Conservation (phyloP, 2,797 vertebrate genomes). For the Vipera ursinii region DNA sequence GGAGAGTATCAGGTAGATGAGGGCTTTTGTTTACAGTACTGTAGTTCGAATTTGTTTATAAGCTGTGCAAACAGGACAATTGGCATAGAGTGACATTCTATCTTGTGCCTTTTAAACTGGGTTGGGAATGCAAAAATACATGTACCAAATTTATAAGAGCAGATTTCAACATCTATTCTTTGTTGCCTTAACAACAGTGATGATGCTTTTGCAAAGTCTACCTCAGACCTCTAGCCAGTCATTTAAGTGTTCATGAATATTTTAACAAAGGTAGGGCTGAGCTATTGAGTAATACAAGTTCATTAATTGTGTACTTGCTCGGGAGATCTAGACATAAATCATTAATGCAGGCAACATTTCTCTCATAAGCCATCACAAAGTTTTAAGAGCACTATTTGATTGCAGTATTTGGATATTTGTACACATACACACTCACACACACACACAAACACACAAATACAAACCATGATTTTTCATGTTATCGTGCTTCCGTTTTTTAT, state of each 20-base stretch:
- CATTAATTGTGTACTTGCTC: constrained; percentile 90
- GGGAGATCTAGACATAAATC: constrained; percentile 86
- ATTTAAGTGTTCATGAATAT: constrained; percentile 82
- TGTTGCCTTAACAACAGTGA: constrained; percentile 57
- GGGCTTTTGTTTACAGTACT: constrained; percentile 64
- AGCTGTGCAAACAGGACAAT: constrained; percentile 40
- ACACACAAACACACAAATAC: constrained; percentile 23
- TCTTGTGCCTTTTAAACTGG: constrained; percentile 38
- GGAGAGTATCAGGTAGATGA: constrained; percentile 75
- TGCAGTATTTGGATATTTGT: constrained; percentile 67
- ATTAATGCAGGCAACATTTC: constrained; percentile 89
- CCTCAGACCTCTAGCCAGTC: constrained; percentile 59
- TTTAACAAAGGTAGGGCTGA: constrained; percentile 82
- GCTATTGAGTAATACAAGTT: constrained; percentile 88
- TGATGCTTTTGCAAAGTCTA: constrained; percentile 36
- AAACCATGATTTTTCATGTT: constrained; percentile 66
- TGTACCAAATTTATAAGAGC: constrained; percentile 42
- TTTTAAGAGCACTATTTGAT: constrained; percentile 62
- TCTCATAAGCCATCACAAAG: constrained; percentile 69
- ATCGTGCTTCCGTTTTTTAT: constrained; percentile 71
- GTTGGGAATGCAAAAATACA: constrained; percentile 38
- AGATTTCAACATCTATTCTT: constrained; percentile 56
- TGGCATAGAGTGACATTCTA: constrained; percentile 31
- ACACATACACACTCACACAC: constrained; percentile 52
- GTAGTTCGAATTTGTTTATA: constrained; percentile 58